A percentile compares a stretch with the other conserved stretches of the same genome.
These are phyloP conservation scores for Montifringilla adamsi DNA, from an alignment of 2,113 vertebrate genomes.

Conservation along the genomic window DNA sequence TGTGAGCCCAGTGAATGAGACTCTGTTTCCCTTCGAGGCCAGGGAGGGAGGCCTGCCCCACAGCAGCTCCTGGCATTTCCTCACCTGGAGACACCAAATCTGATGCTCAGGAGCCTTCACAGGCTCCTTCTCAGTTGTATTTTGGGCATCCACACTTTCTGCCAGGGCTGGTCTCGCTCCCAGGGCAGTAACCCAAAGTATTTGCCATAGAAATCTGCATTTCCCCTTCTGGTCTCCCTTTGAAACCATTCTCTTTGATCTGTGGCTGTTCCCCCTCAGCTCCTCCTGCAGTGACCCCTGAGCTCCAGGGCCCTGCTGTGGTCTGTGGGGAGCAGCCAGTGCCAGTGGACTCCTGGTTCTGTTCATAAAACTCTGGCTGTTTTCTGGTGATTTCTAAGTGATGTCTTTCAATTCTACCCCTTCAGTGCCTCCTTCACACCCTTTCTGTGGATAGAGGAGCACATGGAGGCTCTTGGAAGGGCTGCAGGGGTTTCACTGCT, in stretches of 20 bases:
- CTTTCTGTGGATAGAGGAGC: neutral
- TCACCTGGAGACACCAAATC: neutral
- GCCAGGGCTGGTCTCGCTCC: neutral
- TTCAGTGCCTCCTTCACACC: neutral
- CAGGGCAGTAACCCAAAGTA: neutral
- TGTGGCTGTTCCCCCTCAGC: neutral
- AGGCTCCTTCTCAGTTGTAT: neutral
- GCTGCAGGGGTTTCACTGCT: neutral
- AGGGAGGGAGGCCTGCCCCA: neutral
- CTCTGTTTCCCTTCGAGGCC: neutral
- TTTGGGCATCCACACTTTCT: neutral
- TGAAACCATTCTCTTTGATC: neutral
- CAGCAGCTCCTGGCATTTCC: neutral
- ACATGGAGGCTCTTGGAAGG: neutral
- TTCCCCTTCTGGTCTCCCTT: neutral
- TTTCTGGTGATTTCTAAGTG: neutral
- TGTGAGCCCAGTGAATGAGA: neutral
- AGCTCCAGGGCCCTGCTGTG: fast-evolving
- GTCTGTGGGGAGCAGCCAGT: neutral
- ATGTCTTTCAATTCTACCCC: neutral
- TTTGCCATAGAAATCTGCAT: fast-evolving
- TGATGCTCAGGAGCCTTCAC: neutral
- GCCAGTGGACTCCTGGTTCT: neutral
- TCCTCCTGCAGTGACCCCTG: neutral
- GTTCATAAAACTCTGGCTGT: neutral